Evolutionary conservation across 1,140 invertebrate genomes (phyloP).

Genomic region (Caenorhabditis elegans): DNA sequence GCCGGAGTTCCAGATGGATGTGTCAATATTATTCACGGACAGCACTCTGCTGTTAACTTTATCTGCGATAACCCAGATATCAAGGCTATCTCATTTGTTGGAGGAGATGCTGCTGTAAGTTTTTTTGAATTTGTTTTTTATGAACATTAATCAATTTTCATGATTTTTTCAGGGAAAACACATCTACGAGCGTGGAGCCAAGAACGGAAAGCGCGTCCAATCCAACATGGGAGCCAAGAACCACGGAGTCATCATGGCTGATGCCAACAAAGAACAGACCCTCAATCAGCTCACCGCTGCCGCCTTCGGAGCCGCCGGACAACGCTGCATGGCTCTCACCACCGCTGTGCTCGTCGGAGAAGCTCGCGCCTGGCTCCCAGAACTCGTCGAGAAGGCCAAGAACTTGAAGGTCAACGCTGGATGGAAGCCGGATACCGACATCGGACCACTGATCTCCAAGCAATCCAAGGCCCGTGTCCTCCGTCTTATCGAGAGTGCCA

Average conservation of each 20-base stretch:
- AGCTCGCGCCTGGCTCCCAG: conserved; percentile 88
- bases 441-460: conserved; percentile 94
- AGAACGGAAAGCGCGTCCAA: conserved; percentile 91
- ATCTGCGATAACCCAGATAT: conserved; percentile 95
- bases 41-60: conserved; percentile 89
- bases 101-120: conserved; percentile 85
- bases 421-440: conserved; percentile 77
- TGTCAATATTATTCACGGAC: conserved; percentile 93
- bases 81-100: conserved; percentile 95
- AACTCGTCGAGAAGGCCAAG: conserved; percentile 79
- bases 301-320: conserved; percentile 85
- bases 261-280: conserved; percentile 95
- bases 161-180: conserved; percentile 78
- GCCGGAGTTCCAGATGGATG: conserved; percentile 90
- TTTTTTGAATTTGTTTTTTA: neutral
- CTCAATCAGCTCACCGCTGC: conserved; percentile 86
- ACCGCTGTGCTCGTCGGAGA: conserved; percentile 95
- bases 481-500: conserved; percentile 81
- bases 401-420: conserved; percentile 86
- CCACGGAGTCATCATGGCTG: conserved; percentile 92
- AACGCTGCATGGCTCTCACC: conserved; percentile 96
- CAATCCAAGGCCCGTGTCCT: conserved; percentile 84
- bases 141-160: neutral
- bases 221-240: conserved; percentile 99
- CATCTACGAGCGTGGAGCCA: conserved; percentile 87